These are phyloP conservation scores for Lamproptera curius DNA, from an alignment of 2,888 invertebrate species.

Conservation along the genomic window DNA sequence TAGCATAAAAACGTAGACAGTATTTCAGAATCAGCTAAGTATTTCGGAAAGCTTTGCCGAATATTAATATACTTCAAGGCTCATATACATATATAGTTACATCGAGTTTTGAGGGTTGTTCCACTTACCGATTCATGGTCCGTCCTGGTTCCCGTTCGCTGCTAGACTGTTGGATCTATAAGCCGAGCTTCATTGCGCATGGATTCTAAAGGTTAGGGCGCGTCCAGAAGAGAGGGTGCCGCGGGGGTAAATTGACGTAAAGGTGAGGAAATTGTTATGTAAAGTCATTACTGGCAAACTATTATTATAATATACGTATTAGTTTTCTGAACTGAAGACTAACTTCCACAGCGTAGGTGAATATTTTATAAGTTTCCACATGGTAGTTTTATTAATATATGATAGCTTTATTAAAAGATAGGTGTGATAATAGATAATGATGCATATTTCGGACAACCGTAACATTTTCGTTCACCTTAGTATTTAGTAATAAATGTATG, in stretches of 20 bases:
- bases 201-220: constrained; percentile 39
- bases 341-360: too few relatives aligned
- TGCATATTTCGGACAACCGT: too few relatives aligned
- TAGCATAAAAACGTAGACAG: too few relatives aligned
- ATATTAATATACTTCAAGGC: not conserved
- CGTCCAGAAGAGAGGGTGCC: constrained; percentile 26
- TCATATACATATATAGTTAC: not conserved
- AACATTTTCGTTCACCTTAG: too few relatives aligned
- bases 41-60: not conserved
- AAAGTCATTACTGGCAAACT: too few relatives aligned
- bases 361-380: too few relatives aligned
- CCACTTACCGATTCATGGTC: constrained; percentile 38
- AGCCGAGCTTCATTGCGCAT: constrained; percentile 50
- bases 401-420: too few relatives aligned
- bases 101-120: constrained; percentile 1
- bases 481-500: too few relatives aligned
- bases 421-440: too few relatives aligned
- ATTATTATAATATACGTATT: too few relatives aligned
- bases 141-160: constrained; percentile 21
- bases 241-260: constrained; percentile 19
- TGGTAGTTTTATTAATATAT: too few relatives aligned
- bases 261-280: constrained; percentile 18
- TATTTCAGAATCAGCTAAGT: not conserved
- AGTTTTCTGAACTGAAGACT: too few relatives aligned
- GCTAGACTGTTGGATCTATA: constrained; percentile 39